phyloP scores from a whole-genome alignment of 2,113 vertebrate genomes.

The Amblyopsis rosae region DNA sequence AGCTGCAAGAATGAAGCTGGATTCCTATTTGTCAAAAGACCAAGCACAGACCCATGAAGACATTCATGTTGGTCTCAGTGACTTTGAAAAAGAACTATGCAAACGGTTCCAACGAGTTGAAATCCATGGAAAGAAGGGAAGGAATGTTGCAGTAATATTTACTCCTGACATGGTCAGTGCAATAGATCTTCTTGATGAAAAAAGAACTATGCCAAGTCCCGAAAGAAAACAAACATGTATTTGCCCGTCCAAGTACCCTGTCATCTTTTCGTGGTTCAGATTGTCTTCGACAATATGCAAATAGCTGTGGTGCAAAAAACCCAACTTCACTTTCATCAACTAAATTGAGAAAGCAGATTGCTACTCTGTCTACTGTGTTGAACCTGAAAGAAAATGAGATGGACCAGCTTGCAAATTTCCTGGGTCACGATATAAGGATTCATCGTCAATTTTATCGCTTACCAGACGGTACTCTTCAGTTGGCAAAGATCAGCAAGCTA shows the following conservation, averaged over 20 bases:
- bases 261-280: constrained; percentile 41
- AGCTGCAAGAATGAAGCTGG: no score
- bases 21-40: no score
- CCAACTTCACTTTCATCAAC: constrained; percentile 23
- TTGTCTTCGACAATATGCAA: constrained; percentile 35
- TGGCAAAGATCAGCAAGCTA: constrained; percentile 29
- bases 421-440: constrained; percentile 34
- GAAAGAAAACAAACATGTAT: constrained; percentile 21
- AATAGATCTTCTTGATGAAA: constrained; percentile 21
- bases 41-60: no score
- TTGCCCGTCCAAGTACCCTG: constrained; percentile 32
- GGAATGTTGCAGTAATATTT: no score
- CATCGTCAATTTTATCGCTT: constrained; percentile 26
- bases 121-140: no score
- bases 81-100: no score
- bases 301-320: constrained; percentile 21
- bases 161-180: constrained; percentile 18
- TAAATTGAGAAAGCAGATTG: constrained; percentile 36
- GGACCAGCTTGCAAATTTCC: constrained; percentile 38
- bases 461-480: constrained; percentile 30
- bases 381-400: constrained; percentile 28
- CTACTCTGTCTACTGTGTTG: constrained; percentile 10
- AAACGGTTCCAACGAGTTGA: no score
- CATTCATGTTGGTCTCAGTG: no score
- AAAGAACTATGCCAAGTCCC: constrained; percentile 24